These are phyloP conservation scores for Drosophila yakuba DNA, from an alignment of 1,140 invertebrate genomes.

Conservation along the genomic window DNA sequence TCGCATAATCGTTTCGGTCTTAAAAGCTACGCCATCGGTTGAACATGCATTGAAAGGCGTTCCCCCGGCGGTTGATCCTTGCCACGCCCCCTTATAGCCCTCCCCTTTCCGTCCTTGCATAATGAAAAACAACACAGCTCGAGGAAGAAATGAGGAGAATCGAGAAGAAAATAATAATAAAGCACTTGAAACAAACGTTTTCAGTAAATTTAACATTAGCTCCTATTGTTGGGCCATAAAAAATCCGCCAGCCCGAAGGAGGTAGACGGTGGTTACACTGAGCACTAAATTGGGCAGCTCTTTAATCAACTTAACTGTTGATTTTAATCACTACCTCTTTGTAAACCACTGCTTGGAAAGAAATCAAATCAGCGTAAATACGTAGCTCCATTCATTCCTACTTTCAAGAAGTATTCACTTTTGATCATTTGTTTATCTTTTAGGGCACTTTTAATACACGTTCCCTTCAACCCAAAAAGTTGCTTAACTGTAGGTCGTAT, in stretches of 20 bases:
- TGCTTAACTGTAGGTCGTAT: too few species aligned
- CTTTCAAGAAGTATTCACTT: too few species aligned
- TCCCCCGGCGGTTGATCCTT: conserved; percentile 24
- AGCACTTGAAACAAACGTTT: conserved; percentile 82
- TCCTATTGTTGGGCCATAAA: conserved; percentile 72
- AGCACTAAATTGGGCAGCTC: not conserved
- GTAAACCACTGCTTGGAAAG: too few species aligned
- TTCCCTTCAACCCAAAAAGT: too few species aligned
- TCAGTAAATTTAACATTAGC: conserved; percentile 83
- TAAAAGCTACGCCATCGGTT: conserved; percentile 52
- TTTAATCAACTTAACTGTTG: too few species aligned
- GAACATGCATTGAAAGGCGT: conserved; percentile 63
- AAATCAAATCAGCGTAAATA: too few species aligned
- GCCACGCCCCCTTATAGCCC: not conserved
- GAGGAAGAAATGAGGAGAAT: conserved; percentile 36
- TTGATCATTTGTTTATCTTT: too few species aligned
- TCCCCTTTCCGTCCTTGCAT: conserved; percentile 29
- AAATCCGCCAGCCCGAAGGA: conserved; percentile 51
- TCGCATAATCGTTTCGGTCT: conserved; percentile 72
- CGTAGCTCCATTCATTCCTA: too few species aligned
- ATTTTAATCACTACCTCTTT: too few species aligned
- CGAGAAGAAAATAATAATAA: conserved; percentile 72
- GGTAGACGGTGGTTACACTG: conserved; percentile 16
- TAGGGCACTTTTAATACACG: too few species aligned
- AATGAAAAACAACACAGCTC: conserved; percentile 51